Evolutionary conservation across 2,113 vertebrate species (phyloP), one percentile per base, ranked within the genome.

Genomic region (Cavia aperea): DNA sequence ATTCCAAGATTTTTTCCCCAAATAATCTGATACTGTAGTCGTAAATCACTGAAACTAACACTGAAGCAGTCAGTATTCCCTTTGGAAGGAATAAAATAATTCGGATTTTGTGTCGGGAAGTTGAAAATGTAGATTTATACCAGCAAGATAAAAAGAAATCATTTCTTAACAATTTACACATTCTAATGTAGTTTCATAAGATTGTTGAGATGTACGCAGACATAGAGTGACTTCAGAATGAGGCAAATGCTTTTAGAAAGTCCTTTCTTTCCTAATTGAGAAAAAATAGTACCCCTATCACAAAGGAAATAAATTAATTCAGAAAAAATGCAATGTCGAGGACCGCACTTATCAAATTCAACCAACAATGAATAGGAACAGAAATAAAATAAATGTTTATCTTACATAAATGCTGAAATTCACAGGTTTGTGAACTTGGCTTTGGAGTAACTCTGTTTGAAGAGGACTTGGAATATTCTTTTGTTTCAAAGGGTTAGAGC

Each of bases 401-500:
- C 5, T 43, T 54, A 5, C 9, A 6, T 51, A 31, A 49, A 81
- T 9, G 7, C 11, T 36, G 19, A 13, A n/a, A 15, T 8, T 18
- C 7, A 13, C 8, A 29, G 13, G 11, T 72, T 26, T n/a, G 15
- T 23, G 6, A 82, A 39, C 31, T 9, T 29, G 68, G 60, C 9
- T 18, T 0, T 3, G 0, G 31, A 24, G 8, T 5, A 63, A 31
- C 7, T 31, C 15, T 6, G 19, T 15, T 4, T n/a, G 11, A 72
- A 86, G 66, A 29, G 26, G 21, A 68, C 10, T 36, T 36, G 54
- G 46, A 49, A 62, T 77, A 43, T 23, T 78, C 11, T 62, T 88
- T 23, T 26, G 70, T 39, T 24, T 91, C 39, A 60, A 43, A 90
- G 29, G 24, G 33, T 51, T 14, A 49, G 11, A 13, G 21, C 1